phyloP scores from a whole-genome alignment of 1,140 invertebrate species.

The Papilio glaucus region DNA sequence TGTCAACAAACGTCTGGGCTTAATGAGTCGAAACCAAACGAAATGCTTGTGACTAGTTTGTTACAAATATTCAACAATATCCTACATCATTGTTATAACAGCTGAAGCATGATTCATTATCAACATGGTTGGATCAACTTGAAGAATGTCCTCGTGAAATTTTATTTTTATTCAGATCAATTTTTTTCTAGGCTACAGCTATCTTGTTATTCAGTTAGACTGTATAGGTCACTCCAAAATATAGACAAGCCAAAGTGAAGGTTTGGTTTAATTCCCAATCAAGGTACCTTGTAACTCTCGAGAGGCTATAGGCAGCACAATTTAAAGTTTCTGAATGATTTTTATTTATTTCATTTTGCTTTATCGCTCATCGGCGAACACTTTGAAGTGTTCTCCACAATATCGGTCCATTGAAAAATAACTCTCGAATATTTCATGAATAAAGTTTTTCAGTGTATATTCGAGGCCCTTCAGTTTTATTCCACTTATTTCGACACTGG shows the following conservation, averaged over 20 bases:
- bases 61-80: too few relatives aligned
- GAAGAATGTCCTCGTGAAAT: too few relatives aligned
- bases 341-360: conserved; percentile 1
- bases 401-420: conserved; percentile 21
- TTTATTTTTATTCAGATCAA: too few relatives aligned
- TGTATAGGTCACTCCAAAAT: neutral
- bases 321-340: neutral
- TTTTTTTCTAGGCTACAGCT: too few relatives aligned
- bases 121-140: too few relatives aligned
- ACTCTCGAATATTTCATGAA: conserved; percentile 19
- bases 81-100: too few relatives aligned
- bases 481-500: conserved; percentile 16
- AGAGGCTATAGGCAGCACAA: neutral
- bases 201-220: too few relatives aligned
- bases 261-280: neutral
- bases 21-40: conserved; percentile 9
- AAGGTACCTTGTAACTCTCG: neutral
- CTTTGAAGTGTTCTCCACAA: conserved; percentile 19
- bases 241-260: neutral
- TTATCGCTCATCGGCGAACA: conserved; percentile 10
- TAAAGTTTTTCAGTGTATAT: conserved; percentile 12
- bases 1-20: conserved; percentile 1
- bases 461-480: conserved; percentile 3
- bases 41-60: too few relatives aligned
- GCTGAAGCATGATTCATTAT: too few relatives aligned